phyloP scores from a whole-genome alignment of 2,797 vertebrate genomes.

The Etheostoma nigrum region DNA sequence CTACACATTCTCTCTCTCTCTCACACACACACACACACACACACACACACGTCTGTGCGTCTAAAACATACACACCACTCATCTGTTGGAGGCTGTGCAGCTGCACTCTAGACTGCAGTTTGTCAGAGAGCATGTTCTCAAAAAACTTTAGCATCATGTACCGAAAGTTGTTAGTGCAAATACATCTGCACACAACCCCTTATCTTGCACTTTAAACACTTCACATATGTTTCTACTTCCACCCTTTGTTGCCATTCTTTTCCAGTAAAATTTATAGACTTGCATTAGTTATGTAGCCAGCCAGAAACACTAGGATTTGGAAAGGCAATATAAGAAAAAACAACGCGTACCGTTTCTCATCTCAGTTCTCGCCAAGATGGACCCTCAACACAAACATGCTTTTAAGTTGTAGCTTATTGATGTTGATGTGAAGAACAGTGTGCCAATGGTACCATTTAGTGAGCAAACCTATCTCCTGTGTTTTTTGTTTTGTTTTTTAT shows the following conservation, averaged over 20 bases:
- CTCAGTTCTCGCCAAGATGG: too few relatives aligned
- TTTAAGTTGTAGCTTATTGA: too few relatives aligned
- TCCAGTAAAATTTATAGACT: neutral
- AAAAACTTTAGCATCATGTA: conserved; percentile 16
- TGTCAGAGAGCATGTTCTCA: conserved; percentile 18
- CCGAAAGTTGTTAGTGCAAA: conserved; percentile 6
- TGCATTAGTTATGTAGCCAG: neutral
- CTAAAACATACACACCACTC: neutral
- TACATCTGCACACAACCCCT: neutral
- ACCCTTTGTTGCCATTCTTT: neutral
- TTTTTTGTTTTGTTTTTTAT: too few relatives aligned
- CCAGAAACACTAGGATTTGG: too few relatives aligned
- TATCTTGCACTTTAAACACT: conserved; percentile 12
- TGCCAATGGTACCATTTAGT: too few relatives aligned
- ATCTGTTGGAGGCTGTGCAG: conserved; percentile 35
- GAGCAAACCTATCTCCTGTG: too few relatives aligned
- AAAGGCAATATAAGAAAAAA: too few relatives aligned
- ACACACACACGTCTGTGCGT: neutral
- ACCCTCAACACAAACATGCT: too few relatives aligned
- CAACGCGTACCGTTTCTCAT: too few relatives aligned
- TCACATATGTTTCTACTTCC: conserved; percentile 3
- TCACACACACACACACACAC: conserved; percentile 9
- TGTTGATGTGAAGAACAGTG: too few relatives aligned
- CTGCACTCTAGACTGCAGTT: conserved; percentile 17
- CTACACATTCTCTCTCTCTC: neutral